phyloP scores from a whole-genome alignment of 2,888 invertebrate species.

The Scaptomyza reducta region DNA sequence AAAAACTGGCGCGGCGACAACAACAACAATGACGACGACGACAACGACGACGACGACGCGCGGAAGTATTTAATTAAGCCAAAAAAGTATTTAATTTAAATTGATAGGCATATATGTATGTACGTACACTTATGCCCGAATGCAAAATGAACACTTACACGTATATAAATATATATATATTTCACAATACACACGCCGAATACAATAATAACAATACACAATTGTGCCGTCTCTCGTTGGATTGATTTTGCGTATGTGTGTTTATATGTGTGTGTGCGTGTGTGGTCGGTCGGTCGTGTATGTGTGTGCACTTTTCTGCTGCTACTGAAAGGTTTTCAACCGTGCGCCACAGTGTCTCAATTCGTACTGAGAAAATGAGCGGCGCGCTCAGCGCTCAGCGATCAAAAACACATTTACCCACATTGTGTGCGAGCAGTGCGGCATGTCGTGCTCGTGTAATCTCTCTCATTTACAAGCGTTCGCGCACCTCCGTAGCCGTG shows the following conservation, averaged over 20 bases:
- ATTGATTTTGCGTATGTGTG: slow-evolving; percentile 19
- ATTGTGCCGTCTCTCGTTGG: slow-evolving; percentile 53
- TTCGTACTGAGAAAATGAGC: slow-evolving; percentile 71
- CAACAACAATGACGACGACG: slow-evolving; percentile 24
- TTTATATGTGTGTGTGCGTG: slow-evolving; percentile 35
- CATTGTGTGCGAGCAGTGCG: slow-evolving; percentile 60
- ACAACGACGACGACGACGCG: slow-evolving; percentile 54
- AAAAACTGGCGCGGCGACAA: slow-evolving; percentile 71
- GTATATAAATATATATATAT: slow-evolving; percentile 14
- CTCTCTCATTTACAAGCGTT: slow-evolving; percentile 64
- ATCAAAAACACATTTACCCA: slow-evolving; percentile 51
- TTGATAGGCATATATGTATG: slow-evolving; percentile 50
- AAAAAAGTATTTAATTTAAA: slow-evolving; percentile 74
- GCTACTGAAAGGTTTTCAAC: slow-evolving; percentile 69
- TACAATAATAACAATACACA: slow-evolving; percentile 49
- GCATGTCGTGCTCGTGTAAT: slow-evolving; percentile 65
- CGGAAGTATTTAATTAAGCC: slow-evolving; percentile 78
- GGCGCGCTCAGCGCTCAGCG: slow-evolving; percentile 38
- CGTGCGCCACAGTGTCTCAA: slow-evolving; percentile 76
- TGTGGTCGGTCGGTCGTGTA: slow-evolving; percentile 3
- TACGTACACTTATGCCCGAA: slow-evolving; percentile 4
- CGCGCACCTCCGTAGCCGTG: slow-evolving; percentile 26
- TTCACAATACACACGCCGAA: slow-evolving; percentile 37
- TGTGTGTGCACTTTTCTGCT: slow-evolving; percentile 66
- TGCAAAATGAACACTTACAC: slow-evolving; percentile 41